A percentile compares a stretch with the other conserved stretches of the same genome.
phyloP scores from a whole-genome alignment of 1,140 invertebrate genomes.

The Theocolax elegans region DNA sequence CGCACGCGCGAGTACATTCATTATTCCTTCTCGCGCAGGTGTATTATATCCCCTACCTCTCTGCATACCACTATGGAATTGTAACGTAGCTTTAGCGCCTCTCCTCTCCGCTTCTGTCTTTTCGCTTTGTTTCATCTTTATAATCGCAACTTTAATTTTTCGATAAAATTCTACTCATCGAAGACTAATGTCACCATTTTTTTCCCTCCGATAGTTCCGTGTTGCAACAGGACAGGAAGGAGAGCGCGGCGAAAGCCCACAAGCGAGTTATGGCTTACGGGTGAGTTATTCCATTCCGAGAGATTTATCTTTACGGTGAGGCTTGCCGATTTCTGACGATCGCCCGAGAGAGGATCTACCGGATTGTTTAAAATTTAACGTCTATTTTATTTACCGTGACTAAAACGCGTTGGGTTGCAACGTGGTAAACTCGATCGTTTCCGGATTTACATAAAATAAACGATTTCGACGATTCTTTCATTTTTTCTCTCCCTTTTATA shows the following conservation, averaged over 20 bases:
- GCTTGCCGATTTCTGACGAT: neutral
- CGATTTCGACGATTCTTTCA: too few relatives aligned
- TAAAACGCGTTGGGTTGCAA: neutral
- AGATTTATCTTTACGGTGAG: neutral
- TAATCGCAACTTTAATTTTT: too few relatives aligned
- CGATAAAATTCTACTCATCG: too few relatives aligned
- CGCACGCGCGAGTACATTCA: neutral
- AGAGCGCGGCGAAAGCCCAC: neutral
- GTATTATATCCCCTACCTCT: neutral
- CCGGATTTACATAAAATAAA: too few relatives aligned
- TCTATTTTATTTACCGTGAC: conserved; percentile 1
- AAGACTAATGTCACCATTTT: too few relatives aligned
- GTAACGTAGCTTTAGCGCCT: too few relatives aligned
- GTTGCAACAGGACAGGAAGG: neutral
- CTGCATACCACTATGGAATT: too few relatives aligned
- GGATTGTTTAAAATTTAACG: conserved; percentile 7
- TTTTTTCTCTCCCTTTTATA: too few relatives aligned
- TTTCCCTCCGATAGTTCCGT: too few relatives aligned
- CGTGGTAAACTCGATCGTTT: neutral
- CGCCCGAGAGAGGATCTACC: neutral
- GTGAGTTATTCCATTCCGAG: neutral
- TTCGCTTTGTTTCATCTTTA: too few relatives aligned
- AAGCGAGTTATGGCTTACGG: neutral
- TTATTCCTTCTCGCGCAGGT: neutral
- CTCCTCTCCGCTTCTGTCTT: too few relatives aligned